These are phyloP conservation scores for Porites divaricata DNA, from an alignment of 92 coral and sea anemone species.

Conservation along the genomic window DNA sequence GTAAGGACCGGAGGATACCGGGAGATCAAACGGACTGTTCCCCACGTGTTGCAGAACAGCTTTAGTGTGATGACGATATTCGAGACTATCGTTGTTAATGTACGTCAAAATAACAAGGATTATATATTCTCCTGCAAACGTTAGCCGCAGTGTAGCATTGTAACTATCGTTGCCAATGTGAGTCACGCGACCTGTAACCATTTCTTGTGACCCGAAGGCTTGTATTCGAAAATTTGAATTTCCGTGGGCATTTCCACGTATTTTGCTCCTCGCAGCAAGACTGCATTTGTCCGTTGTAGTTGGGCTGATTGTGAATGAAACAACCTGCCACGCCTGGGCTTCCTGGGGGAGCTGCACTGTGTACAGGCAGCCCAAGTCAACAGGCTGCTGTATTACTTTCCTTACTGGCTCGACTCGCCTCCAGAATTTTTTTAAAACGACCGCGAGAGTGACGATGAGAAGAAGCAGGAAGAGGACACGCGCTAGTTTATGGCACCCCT, in stretches of 20 bases:
- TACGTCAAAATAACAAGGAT: conserved; percentile 83
- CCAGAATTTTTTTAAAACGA: conserved; percentile 60
- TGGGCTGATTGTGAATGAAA: conserved; percentile 62
- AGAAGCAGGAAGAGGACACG: conserved; percentile 55
- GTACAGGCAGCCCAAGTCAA: conserved; percentile 82
- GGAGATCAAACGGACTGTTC: conserved; percentile 83
- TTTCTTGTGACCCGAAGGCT: conserved; percentile 87
- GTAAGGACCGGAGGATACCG: conserved; percentile 69
- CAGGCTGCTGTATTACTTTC: conserved; percentile 28
- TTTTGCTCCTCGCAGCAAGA: background rate
- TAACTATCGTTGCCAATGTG: conserved; percentile 86
- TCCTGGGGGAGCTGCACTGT: conserved; percentile 69
- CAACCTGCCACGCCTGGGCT: conserved; percentile 71
- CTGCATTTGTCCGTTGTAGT: conserved; percentile 37
- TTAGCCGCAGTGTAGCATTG: conserved; percentile 69
- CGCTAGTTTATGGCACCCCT: conserved; percentile 34
- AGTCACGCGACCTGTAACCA: conserved; percentile 74
- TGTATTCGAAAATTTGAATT: conserved; percentile 77
- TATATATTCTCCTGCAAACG: conserved; percentile 84
- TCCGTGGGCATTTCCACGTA: conserved; percentile 34
- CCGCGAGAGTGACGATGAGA: conserved; percentile 18
- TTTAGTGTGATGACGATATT: conserved; percentile 73
- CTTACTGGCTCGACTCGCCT: conserved; percentile 18
- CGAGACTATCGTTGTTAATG: conserved; percentile 76
- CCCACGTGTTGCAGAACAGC: conserved; percentile 82